These are phyloP conservation scores for Poeciliopsis turneri DNA, from an alignment of 2,797 vertebrate genomes.

Conservation along the genomic window DNA sequence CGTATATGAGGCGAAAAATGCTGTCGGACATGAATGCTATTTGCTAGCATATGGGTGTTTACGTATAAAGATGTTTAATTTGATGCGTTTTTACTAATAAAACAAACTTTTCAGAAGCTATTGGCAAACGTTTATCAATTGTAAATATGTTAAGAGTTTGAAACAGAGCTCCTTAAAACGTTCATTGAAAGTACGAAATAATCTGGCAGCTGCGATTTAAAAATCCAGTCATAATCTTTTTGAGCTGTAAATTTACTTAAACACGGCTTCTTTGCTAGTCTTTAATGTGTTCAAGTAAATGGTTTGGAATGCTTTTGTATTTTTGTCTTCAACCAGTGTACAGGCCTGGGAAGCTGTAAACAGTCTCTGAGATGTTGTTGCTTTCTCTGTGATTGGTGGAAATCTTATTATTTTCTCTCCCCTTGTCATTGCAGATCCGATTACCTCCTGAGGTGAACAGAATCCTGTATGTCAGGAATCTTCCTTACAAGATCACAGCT, in stretches of 20 bases:
- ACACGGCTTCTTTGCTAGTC: background rate
- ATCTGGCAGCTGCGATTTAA: background rate
- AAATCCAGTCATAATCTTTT: background rate
- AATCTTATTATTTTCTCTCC: background rate
- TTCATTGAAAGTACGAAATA: background rate
- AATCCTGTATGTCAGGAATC: slow-evolving; percentile 94
- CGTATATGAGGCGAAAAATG: no score
- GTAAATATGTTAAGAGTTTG: background rate
- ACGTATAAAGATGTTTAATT: background rate
- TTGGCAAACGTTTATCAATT: background rate
- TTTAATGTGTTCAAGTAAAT: background rate
- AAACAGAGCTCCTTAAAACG: background rate
- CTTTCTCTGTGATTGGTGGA: background rate
- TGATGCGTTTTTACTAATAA: background rate
- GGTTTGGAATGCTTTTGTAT: background rate
- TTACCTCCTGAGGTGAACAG: slow-evolving; percentile 97
- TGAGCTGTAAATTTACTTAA: background rate
- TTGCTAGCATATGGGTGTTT: background rate
- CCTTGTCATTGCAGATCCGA: slow-evolving; percentile 83
- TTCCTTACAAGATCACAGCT: slow-evolving; percentile 98
- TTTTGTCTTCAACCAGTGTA: background rate
- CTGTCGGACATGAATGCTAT: background rate
- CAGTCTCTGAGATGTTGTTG: background rate
- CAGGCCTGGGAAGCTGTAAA: background rate
- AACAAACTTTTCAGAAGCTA: background rate